phyloP scores from a whole-genome alignment of 2,797 vertebrate species.

The Pseudomugil gertrudae region DNA sequence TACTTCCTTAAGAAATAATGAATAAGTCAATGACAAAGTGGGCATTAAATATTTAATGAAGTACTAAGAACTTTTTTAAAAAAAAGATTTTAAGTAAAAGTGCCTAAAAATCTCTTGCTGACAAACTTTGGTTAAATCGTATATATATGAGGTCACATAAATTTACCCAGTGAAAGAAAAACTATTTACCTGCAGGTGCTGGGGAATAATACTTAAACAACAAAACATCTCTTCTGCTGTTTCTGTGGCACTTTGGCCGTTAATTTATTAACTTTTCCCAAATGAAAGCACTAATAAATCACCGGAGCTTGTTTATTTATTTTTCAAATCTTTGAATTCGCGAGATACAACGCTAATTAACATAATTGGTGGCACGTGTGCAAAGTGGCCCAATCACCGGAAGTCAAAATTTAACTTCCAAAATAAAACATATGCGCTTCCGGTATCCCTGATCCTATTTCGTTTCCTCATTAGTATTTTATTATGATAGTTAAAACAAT shows the following conservation, averaged over 20 bases:
- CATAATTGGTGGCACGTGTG: constrained; percentile 13
- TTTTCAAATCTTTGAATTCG: neutral
- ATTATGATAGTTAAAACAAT: neutral
- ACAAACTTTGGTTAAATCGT: neutral
- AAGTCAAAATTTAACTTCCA: neutral
- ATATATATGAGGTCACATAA: neutral
- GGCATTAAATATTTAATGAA: neutral
- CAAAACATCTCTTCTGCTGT: constrained; percentile 62
- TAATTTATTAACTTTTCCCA: neutral
- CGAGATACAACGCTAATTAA: neutral
- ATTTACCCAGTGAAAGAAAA: neutral
- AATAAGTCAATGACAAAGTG: neutral
- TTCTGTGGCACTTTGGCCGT: neutral
- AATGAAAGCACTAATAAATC: fast-evolving
- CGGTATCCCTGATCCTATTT: neutral
- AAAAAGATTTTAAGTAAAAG: neutral
- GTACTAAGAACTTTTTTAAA: neutral
- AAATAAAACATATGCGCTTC: constrained; percentile 1
- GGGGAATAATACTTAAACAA: constrained; percentile 62
- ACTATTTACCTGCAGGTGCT: constrained; percentile 60
- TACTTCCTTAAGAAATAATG: neutral
- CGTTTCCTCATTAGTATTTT: neutral
- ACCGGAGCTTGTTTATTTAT: neutral
- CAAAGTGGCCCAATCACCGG: fast-evolving
- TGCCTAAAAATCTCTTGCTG: neutral